Conservation (phyloP, 2,888 invertebrate species). For the Dyspetes luteomarginatus region DNA sequence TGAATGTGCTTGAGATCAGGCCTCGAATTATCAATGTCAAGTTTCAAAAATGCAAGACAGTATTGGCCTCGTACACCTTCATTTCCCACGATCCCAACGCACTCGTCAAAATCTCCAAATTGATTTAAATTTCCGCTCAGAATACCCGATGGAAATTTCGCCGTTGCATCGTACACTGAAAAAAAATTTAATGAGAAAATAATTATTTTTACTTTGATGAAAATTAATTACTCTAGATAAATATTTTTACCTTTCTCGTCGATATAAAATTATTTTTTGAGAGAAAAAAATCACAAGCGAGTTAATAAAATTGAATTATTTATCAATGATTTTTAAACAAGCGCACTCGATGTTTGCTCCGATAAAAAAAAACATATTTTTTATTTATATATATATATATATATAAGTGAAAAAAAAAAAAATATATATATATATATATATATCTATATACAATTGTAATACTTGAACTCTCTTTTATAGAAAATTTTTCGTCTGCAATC, state of each 20-base stretch:
- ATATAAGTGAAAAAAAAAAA: too few relatives aligned
- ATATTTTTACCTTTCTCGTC: background rate
- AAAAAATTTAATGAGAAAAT: background rate
- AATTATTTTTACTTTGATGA: too few relatives aligned
- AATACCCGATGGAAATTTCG: constrained; percentile 88
- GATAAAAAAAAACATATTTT: background rate
- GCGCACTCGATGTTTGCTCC: constrained; percentile 4
- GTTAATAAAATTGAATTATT: constrained; percentile 1
- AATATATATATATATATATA: too few relatives aligned
- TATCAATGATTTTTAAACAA: constrained; percentile 15
- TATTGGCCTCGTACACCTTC: constrained; percentile 86
- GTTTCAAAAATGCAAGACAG: constrained; percentile 87
- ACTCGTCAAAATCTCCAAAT: constrained; percentile 89
- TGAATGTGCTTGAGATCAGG: constrained; percentile 84
- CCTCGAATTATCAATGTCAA: constrained; percentile 84
- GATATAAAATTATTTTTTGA: background rate
- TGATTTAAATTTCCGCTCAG: constrained; percentile 89
- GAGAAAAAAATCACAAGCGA: background rate
- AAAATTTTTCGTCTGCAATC: background rate
- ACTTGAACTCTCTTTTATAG: background rate
- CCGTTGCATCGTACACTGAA: constrained; percentile 90
- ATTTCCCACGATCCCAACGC: constrained; percentile 83
- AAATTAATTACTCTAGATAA: constrained; percentile 3
- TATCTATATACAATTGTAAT: too few relatives aligned
- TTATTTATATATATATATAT: background rate